Base-by-base conservation (phyloP, 2,113 vertebrate species). In the Hipposideros armiger region DNA sequence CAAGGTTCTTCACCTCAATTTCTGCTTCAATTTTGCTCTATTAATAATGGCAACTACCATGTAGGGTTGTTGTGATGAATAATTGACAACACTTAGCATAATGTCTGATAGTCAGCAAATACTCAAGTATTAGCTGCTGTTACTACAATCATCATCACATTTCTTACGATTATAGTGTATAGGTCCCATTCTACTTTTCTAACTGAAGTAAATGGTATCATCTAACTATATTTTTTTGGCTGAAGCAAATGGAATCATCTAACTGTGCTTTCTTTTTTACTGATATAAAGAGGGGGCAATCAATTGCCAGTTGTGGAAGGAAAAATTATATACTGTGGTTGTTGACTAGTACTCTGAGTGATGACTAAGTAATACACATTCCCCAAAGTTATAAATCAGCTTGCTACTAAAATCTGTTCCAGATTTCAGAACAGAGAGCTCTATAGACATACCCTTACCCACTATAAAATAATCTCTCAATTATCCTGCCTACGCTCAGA, bases 271-370 rank as follows among this genome's bases (percentile, higher is more conserved):
- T 84, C 13, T 54, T 13, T 40, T 78, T 58, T 19, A 90, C 28
- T 86, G 40, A 77, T 62, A 92, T 0, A 36, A 32, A n/a, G 19
- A 3, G 20, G 20, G 17, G 19, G 9, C 26, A 26, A 28, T 67
- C 36, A 80, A 32, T 32, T 84, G 58, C 42, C 60, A 82, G 8
- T 56, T 77, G 82, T 83, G 58, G 47, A 26, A 86, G 36, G 19
- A 93, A 95, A 94, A 93, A 96, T 50, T 32, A 93, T 58, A 93
- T n/a, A 32, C 11, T 82, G 22, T 81, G 73, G 28, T 24, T 92
- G 45, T 62, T 91, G 70, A 93, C 74, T 47, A 69, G 45, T 45
- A 19, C 22, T 85, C 47, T 87, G 58, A 89, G 28, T 92, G 58
- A 84, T 66, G 54, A 93, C 76, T 93, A 97, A 77, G 36, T 76